A percentile compares a stretch with the other conserved stretches of the same genome.
phyloP scores from a whole-genome alignment of 2,797 vertebrate genomes.

The Dipus sagitta region DNA sequence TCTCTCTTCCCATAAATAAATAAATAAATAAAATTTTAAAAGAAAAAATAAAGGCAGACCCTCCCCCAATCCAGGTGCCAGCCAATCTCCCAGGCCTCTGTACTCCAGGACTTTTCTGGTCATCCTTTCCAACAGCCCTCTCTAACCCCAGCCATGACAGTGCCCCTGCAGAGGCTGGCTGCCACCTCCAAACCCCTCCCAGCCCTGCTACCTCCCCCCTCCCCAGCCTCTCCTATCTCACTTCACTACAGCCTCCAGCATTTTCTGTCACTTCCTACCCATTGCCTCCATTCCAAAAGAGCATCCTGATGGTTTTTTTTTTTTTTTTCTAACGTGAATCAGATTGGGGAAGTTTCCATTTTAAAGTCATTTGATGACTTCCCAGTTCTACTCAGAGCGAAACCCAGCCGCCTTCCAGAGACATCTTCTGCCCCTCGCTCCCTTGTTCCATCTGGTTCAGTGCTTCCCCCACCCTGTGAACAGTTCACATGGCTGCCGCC shows the following conservation, averaged over 20 bases:
- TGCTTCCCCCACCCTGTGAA: neutral
- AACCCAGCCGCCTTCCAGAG: neutral
- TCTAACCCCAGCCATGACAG: neutral
- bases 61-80: neutral
- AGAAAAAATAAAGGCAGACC: no score
- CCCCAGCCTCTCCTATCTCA: neutral
- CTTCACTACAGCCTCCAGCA: neutral
- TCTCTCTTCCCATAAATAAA: no score
- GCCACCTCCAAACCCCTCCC: neutral
- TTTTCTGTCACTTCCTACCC: neutral
- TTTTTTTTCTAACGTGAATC: neutral
- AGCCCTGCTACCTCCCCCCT: fast-evolving
- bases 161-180: neutral
- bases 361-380: neutral
- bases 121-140: neutral
- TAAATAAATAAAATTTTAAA: neutral
- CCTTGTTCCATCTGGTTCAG: neutral
- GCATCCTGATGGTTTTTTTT: neutral
- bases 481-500: neutral
- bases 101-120: neutral
- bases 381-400: neutral
- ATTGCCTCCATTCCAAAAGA: neutral
- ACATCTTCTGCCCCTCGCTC: neutral
- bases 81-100: neutral
- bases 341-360: neutral